phyloP scores from a whole-genome alignment of 2,797 vertebrate genomes.

The Enteromius radiatus region DNA sequence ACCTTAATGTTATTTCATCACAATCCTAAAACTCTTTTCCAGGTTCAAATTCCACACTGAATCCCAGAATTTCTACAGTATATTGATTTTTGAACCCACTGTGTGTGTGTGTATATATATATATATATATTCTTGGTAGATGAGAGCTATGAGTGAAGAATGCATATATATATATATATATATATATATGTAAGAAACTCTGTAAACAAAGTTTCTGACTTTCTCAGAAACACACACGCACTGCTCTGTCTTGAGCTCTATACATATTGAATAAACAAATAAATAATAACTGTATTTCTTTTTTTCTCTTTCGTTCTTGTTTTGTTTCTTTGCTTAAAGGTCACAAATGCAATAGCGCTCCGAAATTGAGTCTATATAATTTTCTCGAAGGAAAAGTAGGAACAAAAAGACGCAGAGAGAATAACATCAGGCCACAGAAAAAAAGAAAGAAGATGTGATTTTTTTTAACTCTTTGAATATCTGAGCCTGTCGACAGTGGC shows the following conservation, averaged over 20 bases:
- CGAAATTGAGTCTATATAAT: constrained; percentile 18
- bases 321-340: constrained; percentile 40
- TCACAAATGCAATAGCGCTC: constrained; percentile 6
- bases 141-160: constrained; percentile 11
- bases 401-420: not conserved
- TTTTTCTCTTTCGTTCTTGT: not conserved
- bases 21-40: not conserved
- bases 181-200: constrained; percentile 14
- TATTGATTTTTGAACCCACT: not conserved
- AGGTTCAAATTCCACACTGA: not conserved
- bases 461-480: constrained; percentile 29
- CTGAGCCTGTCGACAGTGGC: not conserved
- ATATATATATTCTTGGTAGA: not conserved
- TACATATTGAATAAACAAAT: constrained; percentile 38
- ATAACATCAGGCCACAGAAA: constrained; percentile 19
- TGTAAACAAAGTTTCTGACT: constrained; percentile 34
- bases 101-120: no score
- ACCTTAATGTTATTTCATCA: not conserved
- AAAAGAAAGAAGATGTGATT: constrained; percentile 12
- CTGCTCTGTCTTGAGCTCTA: not conserved
- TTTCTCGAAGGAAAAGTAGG: not conserved
- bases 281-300: constrained; percentile 31
- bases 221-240: constrained; percentile 5
- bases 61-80: not conserved
- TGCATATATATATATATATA: constrained; percentile 2